Percentiles rank a stretch among this genome's conserved stretches.
These are phyloP conservation scores for Hirtodrosophila duncani DNA, from an alignment of 2,888 invertebrate species.

Conservation along the genomic window DNA sequence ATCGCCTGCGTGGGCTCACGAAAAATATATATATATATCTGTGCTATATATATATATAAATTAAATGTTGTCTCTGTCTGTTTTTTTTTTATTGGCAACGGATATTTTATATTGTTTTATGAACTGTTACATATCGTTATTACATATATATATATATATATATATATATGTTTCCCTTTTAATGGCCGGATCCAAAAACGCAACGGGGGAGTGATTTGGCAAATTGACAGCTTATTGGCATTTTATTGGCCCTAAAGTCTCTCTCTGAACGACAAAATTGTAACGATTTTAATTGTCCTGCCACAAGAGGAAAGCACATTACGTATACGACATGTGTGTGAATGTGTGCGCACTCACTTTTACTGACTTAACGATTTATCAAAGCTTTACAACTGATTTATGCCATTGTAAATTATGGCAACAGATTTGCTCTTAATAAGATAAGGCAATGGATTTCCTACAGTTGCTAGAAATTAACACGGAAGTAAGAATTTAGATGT, in stretches of 20 bases:
- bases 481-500: no score
- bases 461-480: no score
- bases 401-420: no score
- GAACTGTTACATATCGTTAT: constrained; percentile 42
- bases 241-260: constrained; percentile 56
- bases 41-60: constrained; percentile 58
- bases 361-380: no score
- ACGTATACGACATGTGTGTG: no score
- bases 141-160: constrained; percentile 11
- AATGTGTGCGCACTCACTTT: no score
- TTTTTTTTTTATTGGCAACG: constrained; percentile 45
- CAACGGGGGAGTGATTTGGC: constrained; percentile 63
- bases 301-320: no score
- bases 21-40: not conserved
- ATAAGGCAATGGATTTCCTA: no score
- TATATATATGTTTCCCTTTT: constrained; percentile 23
- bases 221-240: constrained; percentile 67
- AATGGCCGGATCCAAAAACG: constrained; percentile 43
- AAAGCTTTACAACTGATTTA: no score
- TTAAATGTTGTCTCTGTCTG: constrained; percentile 64
- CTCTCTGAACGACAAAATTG: constrained; percentile 17
- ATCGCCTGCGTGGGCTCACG: constrained; percentile 31
- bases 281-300: constrained; percentile 43
- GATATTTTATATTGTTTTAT: constrained; percentile 68
- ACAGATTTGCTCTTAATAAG: no score